These are phyloP conservation scores for Thymelicus lineola DNA, from an alignment of 2,888 invertebrate genomes.

Conservation along the genomic window DNA sequence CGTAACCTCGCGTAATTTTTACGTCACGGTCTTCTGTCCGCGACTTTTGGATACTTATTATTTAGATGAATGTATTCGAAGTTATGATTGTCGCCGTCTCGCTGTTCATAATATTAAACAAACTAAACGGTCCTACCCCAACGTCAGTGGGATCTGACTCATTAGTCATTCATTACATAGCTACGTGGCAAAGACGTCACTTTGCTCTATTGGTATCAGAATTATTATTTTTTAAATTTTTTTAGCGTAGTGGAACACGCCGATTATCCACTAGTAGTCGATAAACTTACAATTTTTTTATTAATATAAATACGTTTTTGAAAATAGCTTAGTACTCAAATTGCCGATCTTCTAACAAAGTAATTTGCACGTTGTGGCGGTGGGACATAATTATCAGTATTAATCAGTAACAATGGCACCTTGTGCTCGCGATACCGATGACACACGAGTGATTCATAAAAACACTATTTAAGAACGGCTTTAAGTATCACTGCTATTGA, in stretches of 20 bases:
- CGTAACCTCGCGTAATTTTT: background rate
- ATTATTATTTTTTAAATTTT: too few relatives aligned
- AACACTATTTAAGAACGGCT: conserved; percentile 38
- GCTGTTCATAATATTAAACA: background rate
- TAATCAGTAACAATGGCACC: conserved; percentile 38
- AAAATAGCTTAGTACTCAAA: too few relatives aligned
- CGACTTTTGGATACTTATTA: too few relatives aligned
- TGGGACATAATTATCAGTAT: conserved; percentile 40
- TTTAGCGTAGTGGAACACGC: too few relatives aligned
- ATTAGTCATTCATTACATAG: background rate
- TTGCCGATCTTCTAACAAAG: conserved; percentile 1
- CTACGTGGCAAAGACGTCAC: background rate
- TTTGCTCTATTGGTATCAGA: background rate
- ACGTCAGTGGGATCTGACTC: background rate
- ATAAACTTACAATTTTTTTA: too few relatives aligned
- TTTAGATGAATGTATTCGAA: background rate
- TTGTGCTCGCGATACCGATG: conserved; percentile 40
- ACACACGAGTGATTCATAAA: conserved; percentile 42
- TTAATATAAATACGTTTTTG: too few relatives aligned
- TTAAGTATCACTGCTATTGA: background rate
- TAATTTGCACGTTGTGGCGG: conserved; percentile 24
- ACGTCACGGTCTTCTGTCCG: background rate
- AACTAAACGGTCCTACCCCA: too few relatives aligned
- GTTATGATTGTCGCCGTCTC: background rate
- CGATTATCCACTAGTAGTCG: too few relatives aligned